Evolutionary conservation across 2,113 vertebrate species (phyloP), one percentile per base, ranked within the genome.

Genomic region (Malurus elegans): DNA sequence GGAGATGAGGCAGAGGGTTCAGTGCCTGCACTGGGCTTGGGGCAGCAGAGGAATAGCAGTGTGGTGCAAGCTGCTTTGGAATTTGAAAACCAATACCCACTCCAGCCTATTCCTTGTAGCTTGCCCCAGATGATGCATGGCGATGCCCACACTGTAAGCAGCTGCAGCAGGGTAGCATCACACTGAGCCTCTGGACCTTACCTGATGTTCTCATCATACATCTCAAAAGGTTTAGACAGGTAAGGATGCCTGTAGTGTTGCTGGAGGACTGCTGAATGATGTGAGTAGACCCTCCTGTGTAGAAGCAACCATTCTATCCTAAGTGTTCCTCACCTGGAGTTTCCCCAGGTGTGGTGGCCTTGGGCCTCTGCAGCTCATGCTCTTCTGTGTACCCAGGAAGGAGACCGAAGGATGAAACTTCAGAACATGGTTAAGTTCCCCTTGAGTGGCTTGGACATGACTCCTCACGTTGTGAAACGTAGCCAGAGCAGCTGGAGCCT

Each of bases 81-180:
- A 58, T 64, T 51, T 75, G 69, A 10, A 57, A 48, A 50, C 79
- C 90, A 36, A 50, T 18, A 18, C 34, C 10, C 18, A 12, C 44
- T 48, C 2, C 2, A n/a, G 25, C 44, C 51, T 58, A 4, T 95
- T 86, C 31, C 81, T 97, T 97, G 79, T 94, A 99, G 99, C 98
- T 99, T 94, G 99, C 99, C 85, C 99, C 99, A 3, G 99, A 99
- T 28, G 99, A 99, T 2, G 99, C 99, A 28, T 99, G 99, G 99
- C 98, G 99, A 84, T 99, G 99, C 96, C 99, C 99, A 7, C 99
- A 99, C 97, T 99, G 99, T 94, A 99, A 99, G 97, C 99, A 99
- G 98, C 98, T 99, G 92, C 99, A 99, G 97, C 99, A 99, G 92
- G 99, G 99, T 34, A 99, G 98, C 93, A 99, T 99, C 86, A 99